Conservation (phyloP, 1,140 invertebrate genomes). For the Ooceraea biroi region DNA sequence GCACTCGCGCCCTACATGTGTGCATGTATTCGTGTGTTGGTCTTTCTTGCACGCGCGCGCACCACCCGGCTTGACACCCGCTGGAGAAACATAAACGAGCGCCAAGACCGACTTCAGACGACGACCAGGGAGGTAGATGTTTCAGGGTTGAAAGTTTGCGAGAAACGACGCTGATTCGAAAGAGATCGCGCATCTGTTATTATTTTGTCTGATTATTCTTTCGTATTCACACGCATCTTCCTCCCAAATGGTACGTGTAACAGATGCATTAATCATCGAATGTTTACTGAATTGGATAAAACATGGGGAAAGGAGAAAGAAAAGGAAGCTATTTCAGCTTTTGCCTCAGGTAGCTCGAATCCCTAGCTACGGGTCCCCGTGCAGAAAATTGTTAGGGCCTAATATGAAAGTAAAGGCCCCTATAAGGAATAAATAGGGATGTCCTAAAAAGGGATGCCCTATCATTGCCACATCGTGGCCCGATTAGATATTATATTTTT, state of each 20-base stretch:
- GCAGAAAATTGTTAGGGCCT: no score
- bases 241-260: not conserved
- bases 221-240: not conserved
- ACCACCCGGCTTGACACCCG: conserved; percentile 5
- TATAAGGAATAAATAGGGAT: no score
- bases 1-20: conserved; percentile 29
- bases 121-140: not conserved
- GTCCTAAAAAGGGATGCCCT: no score
- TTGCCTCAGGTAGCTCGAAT: conserved; percentile 30
- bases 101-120: not conserved
- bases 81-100: conserved; percentile 17
- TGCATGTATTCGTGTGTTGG: not conserved
- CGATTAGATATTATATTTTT: no score
- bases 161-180: not conserved
- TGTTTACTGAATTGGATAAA: not conserved
- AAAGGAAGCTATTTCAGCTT: not conserved
- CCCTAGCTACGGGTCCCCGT: conserved; percentile 23
- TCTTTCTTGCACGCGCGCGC: not conserved
- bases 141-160: conserved; percentile 12
- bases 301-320: not conserved
- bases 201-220: conserved; percentile 10
- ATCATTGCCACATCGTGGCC: no score
- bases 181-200: not conserved
- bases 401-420: no score
- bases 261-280: not conserved